A percentile compares a stretch with the other conserved stretches of the same genome.
Evolutionary conservation across 2,113 vertebrate species (phyloP).

Genomic region (Aepyceros melampus): DNA sequence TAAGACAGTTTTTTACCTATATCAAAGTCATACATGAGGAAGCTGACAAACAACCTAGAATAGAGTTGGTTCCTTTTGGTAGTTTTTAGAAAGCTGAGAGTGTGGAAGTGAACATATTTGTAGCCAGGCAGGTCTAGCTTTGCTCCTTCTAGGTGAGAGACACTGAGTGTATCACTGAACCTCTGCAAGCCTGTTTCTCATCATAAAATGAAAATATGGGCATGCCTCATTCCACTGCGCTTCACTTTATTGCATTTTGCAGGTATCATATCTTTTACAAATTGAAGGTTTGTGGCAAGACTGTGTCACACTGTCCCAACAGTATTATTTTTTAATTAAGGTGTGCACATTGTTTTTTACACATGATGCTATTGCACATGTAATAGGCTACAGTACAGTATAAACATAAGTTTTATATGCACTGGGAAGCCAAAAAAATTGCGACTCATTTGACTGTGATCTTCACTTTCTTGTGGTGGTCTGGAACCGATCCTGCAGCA

Average conservation of each 20-base stretch:
- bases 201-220: neutral
- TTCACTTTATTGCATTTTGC: neutral
- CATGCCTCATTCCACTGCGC: neutral
- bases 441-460: neutral
- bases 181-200: neutral
- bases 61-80: neutral
- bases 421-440: neutral
- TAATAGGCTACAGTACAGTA: neutral
- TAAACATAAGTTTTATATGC: neutral
- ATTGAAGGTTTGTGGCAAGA: neutral
- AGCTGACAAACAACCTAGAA: neutral
- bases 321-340: neutral
- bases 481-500: neutral
- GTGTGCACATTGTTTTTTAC: neutral
- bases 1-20: neutral
- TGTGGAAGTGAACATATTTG: neutral
- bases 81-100: neutral
- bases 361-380: neutral
- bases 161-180: neutral
- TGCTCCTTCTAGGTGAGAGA: neutral
- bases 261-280: neutral
- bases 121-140: neutral
- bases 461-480: neutral
- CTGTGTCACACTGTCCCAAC: neutral
- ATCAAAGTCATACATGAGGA: neutral